These are phyloP conservation scores for Stictonetta naevosa DNA, from an alignment of 2,113 vertebrate genomes.

Conservation along the genomic window DNA sequence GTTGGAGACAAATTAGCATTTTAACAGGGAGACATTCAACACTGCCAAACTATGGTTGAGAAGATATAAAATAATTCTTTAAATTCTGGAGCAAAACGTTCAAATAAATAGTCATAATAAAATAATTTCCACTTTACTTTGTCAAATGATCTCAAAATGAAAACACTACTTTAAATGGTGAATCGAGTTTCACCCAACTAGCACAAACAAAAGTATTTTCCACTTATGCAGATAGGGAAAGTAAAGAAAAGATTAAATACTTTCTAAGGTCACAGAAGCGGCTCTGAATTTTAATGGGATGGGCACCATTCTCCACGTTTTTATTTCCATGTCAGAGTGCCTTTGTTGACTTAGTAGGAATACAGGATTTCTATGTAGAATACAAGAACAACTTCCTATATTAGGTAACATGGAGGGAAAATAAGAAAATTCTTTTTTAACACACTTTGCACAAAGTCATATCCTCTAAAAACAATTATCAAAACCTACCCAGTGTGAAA, in stretches of 20 bases:
- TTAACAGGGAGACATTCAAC: background rate
- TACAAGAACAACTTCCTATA: background rate
- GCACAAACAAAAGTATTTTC: background rate
- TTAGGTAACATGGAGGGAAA: background rate
- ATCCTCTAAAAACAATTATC: conserved; percentile 33
- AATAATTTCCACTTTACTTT: background rate
- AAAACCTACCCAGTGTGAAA: background rate
- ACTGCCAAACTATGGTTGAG: background rate
- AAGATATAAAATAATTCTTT: background rate
- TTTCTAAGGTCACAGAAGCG: background rate
- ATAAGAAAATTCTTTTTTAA: background rate
- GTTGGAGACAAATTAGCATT: background rate
- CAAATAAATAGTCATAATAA: background rate
- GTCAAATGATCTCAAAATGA: background rate
- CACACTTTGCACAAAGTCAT: background rate
- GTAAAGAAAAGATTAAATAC: background rate
- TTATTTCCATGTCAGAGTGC: background rate
- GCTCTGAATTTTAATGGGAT: background rate
- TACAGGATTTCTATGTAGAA: background rate
- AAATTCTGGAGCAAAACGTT: background rate
- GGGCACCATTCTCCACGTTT: background rate
- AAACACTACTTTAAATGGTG: background rate
- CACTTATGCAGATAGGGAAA: background rate
- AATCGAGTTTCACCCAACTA: background rate
- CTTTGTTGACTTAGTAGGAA: background rate